Percentiles rank a stretch among this genome's conserved stretches.
Conservation (phyloP, 2,113 vertebrate genomes). For the Fulmarus glacialis region DNA sequence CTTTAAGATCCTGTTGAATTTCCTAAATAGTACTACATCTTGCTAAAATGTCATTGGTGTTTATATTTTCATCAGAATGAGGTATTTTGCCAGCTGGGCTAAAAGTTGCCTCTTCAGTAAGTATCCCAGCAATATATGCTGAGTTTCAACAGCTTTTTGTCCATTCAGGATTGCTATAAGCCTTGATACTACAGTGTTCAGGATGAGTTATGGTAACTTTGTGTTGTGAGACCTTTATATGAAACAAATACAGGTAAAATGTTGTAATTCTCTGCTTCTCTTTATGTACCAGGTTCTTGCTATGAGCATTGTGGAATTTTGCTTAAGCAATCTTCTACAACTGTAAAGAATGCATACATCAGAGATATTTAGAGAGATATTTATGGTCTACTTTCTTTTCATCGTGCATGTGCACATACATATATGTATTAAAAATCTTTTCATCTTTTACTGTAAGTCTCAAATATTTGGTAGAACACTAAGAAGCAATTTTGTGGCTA, state of each 20-base stretch:
- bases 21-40: not conserved
- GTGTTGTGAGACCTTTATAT: not conserved
- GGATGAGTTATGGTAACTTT: not conserved
- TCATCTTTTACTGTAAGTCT: not conserved
- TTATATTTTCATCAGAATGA: not conserved
- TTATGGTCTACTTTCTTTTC: not conserved
- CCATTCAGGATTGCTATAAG: not conserved
- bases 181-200: not conserved
- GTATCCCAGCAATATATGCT: not conserved
- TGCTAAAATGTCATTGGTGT: not conserved
- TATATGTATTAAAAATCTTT: not conserved
- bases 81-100: not conserved
- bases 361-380: not conserved
- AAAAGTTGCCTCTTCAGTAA: not conserved
- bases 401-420: not conserved
- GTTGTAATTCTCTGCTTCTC: not conserved
- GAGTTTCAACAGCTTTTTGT: not conserved
- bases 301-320: not conserved
- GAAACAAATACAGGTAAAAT: not conserved
- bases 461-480: not conserved
- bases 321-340: not conserved
- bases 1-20: slow-evolving; percentile 56
- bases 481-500: not conserved
- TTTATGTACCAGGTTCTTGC: not conserved
- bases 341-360: not conserved